Conservation (phyloP, 2,113 vertebrate species). For the Cryptotis parvus region DNA sequence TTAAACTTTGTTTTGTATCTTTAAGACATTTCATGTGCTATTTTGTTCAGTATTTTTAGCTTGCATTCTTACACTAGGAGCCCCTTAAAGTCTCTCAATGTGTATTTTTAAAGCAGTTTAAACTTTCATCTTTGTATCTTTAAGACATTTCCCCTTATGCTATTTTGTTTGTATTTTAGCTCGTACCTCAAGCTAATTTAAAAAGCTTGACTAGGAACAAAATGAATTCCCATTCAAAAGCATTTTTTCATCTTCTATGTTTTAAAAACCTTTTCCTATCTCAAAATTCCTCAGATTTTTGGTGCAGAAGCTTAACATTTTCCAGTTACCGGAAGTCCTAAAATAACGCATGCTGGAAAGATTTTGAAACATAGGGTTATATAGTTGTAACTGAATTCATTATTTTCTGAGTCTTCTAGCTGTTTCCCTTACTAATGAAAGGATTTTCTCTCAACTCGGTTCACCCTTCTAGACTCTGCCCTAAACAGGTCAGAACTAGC, state of each 20-base stretch:
- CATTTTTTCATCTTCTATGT: neutral
- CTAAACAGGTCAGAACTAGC: slow-evolving; percentile 69
- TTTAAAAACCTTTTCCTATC: neutral
- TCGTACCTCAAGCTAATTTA: neutral
- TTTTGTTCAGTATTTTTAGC: slow-evolving; percentile 50
- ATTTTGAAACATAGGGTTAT: neutral
- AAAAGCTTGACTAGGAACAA: slow-evolving; percentile 30
- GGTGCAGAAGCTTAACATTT: neutral
- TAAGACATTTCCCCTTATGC: too few relatives aligned
- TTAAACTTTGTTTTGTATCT: neutral
- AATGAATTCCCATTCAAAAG: neutral
- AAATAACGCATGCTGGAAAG: neutral
- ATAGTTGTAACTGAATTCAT: slow-evolving; percentile 6
- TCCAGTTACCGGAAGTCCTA: neutral
- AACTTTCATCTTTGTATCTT: too few relatives aligned
- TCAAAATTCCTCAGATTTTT: slow-evolving; percentile 17
- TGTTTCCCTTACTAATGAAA: slow-evolving; percentile 54
- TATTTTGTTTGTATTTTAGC: too few relatives aligned
- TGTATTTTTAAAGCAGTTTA: too few relatives aligned
- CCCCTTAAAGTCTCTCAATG: too few relatives aligned
- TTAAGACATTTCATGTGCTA: neutral
- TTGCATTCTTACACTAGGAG: slow-evolving; percentile 48
- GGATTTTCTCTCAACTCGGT: slow-evolving; percentile 42
- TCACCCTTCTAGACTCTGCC: slow-evolving; percentile 73
- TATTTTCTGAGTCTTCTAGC: slow-evolving; percentile 47